These are phyloP conservation scores for Leptopilina clavipes DNA, from an alignment of 1,140 invertebrate genomes.

Conservation along the genomic window DNA sequence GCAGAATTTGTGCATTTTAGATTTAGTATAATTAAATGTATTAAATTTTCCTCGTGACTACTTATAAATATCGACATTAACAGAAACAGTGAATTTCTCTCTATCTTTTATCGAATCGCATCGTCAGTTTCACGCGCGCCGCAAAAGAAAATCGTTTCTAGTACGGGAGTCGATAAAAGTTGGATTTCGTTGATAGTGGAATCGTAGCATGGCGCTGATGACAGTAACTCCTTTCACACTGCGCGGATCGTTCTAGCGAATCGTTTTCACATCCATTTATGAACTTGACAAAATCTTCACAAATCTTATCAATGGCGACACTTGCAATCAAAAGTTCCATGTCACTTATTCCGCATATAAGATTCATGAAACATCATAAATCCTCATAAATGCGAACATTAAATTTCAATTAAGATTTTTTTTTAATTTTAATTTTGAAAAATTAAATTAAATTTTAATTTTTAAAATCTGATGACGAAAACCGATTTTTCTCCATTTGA, in stretches of 20 bases:
- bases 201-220: constrained; percentile 18
- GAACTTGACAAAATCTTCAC: constrained; percentile 27
- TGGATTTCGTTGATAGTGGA: constrained; percentile 33
- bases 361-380: neutral
- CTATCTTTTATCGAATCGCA: constrained; percentile 27
- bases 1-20: neutral
- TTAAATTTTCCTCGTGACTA: neutral
- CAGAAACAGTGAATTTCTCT: constrained; percentile 2
- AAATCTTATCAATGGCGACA: constrained; percentile 24
- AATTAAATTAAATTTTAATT: no score
- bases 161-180: constrained; percentile 26
- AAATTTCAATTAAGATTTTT: no score
- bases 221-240: constrained; percentile 20
- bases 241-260: neutral
- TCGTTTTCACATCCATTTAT: constrained; percentile 9
- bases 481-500: no score
- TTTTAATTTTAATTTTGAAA: no score
- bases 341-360: no score
- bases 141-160: constrained; percentile 33
- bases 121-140: constrained; percentile 20
- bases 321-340: constrained; percentile 10
- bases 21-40: neutral
- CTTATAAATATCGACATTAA: neutral
- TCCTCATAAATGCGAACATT: neutral
- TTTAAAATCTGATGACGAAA: no score